Conservation (phyloP, 2,888 invertebrate genomes). For the Operophtera brumata region DNA sequence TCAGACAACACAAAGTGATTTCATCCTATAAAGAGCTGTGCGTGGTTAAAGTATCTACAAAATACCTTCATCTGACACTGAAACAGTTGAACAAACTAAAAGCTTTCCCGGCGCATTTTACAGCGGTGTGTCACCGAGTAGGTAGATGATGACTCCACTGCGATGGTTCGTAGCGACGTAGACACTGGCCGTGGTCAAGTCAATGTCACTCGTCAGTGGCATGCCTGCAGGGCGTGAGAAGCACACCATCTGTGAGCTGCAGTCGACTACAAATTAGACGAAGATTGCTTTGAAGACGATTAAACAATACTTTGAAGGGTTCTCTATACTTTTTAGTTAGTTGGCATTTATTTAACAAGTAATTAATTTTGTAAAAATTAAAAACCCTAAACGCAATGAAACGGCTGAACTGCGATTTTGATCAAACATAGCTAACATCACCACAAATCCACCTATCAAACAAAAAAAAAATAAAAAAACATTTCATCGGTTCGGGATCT, state of each 20-base stretch:
- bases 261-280: conserved; percentile 33
- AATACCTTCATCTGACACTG: conserved; percentile 33
- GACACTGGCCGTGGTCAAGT: conserved; percentile 20
- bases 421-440: too few species aligned
- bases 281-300: conserved; percentile 2
- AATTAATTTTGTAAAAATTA: too few species aligned
- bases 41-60: not conserved
- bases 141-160: too few species aligned
- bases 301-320: not conserved
- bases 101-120: conserved; percentile 11
- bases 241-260: conserved; percentile 36
- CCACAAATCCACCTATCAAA: too few species aligned
- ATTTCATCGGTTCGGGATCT: too few species aligned
- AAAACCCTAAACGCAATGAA: too few species aligned
- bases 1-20: too few species aligned
- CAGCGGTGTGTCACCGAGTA: not conserved
- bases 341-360: not conserved
- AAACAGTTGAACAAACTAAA: conserved; percentile 6
- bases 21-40: not conserved
- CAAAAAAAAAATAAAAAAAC: too few species aligned
- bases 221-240: conserved; percentile 40
- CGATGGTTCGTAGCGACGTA: not conserved
- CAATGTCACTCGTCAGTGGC: conserved; percentile 36
- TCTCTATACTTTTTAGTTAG: not conserved
- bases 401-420: too few species aligned